Evolutionary conservation across 2,797 vertebrate genomes (phyloP).

Genomic region (Channallabes apus): DNA sequence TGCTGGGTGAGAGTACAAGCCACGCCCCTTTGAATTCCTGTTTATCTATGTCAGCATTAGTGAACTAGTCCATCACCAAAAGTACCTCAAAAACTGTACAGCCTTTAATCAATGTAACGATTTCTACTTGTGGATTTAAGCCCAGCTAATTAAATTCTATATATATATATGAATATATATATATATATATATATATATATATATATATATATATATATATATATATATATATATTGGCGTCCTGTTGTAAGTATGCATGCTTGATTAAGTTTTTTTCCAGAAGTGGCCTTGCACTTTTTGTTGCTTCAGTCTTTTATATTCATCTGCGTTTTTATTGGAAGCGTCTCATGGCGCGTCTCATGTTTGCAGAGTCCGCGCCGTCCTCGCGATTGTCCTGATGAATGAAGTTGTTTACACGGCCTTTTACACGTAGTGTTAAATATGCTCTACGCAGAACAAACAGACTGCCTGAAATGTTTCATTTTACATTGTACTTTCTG

Average conservation of each 20-base stretch:
- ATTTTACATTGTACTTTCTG: constrained; percentile 70
- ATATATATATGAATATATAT: no score
- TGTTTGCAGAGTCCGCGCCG: background rate
- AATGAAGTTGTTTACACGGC: constrained; percentile 52
- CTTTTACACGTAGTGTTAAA: constrained; percentile 52
- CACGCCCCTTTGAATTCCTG: background rate
- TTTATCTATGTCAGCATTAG: constrained; percentile 24
- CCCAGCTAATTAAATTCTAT: constrained; percentile 29
- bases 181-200: no score
- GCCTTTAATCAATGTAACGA: constrained; percentile 58
- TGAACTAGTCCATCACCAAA: constrained; percentile 60
- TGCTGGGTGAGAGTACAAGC: background rate
- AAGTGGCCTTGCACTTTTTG: constrained; percentile 76
- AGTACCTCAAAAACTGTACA: constrained; percentile 68
- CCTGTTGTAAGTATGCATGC: constrained; percentile 76
- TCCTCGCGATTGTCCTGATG: constrained; percentile 26
- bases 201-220: constrained; percentile 51
- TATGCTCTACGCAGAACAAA: constrained; percentile 48
- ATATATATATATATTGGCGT: constrained; percentile 56
- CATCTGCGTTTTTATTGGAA: constrained; percentile 22
- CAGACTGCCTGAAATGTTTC: constrained; percentile 59
- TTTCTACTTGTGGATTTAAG: constrained; percentile 52
- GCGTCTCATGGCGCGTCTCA: constrained; percentile 1
- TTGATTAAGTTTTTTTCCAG: constrained; percentile 69
- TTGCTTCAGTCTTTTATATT: constrained; percentile 50